Evolutionary conservation across 1,140 invertebrate genomes (phyloP), one percentile per base, ranked within the genome.

Genomic region (Cydia splendana): DNA sequence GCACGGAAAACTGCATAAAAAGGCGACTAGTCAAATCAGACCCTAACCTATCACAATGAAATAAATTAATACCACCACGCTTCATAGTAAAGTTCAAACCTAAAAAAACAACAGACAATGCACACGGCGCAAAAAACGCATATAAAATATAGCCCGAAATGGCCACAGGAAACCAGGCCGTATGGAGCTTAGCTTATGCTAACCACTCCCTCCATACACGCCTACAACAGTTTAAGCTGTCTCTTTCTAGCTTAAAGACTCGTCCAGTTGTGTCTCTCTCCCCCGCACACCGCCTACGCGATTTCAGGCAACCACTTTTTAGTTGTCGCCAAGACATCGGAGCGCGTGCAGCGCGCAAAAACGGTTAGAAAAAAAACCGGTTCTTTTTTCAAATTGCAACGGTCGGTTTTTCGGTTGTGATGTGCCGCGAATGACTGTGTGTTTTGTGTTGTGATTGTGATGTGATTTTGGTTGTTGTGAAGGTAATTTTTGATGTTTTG

Each of bases 301-400:
- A 86, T 87, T 86, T 87, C 86, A 87, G 18, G 84, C 78, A 57
- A 76, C 81, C 75, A 85, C 87, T 93, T 93, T 93, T 93, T 93
- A 93, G 91, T 93, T 84, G 85, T 81, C 82, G 82, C 75, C 87
- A 87, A 86, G 87, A 84, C 90, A 78, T 80, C 85, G 88, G 84
- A 80, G 84, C 82, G 81, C 81, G 81, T 89, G 85, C 91, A 86
- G 78, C 34, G 80, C 78, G 77, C 75, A 81, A 81, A 42, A 78
- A 75, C 75, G 53, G 76, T 75, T 48, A 42, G 53, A 75, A 76
- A 78, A 80, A 84, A 86, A 83, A 79, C 78, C 77, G 80, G 53
- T 65, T 82, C 81, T 79, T 78, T 78, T 78, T 77, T 78, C 57
- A 62, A 79, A 75, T 75, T 80, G 74, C 79, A 73, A 82, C 80